These are phyloP conservation scores for Camelus bactrianus DNA, from an alignment of 2,113 vertebrate species.

Conservation along the genomic window DNA sequence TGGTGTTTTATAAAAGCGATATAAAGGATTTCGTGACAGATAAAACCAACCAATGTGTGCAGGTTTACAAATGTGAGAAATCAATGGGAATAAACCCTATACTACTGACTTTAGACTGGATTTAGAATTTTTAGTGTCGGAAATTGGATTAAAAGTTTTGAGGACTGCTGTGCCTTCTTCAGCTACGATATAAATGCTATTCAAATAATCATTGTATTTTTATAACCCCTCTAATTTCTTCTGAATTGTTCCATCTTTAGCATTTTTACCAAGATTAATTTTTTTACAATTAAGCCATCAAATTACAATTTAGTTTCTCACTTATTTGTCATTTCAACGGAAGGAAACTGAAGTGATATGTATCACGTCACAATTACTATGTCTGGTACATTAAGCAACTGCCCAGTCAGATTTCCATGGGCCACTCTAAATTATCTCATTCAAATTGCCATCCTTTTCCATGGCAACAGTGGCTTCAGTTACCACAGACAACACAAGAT, in stretches of 20 bases:
- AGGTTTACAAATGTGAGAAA: neutral
- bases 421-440: constrained; percentile 47
- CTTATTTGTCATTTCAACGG: neutral
- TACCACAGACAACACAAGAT: neutral
- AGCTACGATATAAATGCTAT: neutral
- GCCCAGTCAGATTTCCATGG: neutral
- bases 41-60: neutral
- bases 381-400: neutral
- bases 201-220: constrained; percentile 33
- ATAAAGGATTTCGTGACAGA: constrained; percentile 52
- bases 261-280: constrained; percentile 20
- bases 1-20: neutral
- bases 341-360: neutral
- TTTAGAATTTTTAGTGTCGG: constrained; percentile 19
- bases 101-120: neutral
- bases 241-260: constrained; percentile 10
- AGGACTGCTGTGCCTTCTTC: neutral
- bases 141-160: constrained; percentile 10
- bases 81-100: neutral
- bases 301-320: constrained; percentile 1
- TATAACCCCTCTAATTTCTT: constrained; percentile 21
- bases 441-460: constrained; percentile 52
- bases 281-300: constrained; percentile 27
- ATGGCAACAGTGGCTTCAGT: constrained; percentile 34
- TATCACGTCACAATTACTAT: neutral